Percentiles rank a stretch among this genome's conserved stretches.
Conservation (phyloP, 2,888 invertebrate species). For the Nemoura dubitans region DNA sequence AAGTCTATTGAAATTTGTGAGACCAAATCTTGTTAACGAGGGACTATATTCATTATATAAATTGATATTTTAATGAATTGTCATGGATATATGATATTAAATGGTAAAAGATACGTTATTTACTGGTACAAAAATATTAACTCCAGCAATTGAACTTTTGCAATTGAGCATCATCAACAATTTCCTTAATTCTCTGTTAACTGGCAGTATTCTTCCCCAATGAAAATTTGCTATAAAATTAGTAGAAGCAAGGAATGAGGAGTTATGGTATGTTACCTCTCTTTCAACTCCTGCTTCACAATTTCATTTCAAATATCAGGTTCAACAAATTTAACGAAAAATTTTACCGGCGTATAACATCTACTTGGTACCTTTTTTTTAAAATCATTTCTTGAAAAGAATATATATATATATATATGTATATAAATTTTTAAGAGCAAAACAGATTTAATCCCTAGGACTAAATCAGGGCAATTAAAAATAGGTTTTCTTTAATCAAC, state of each 20-base stretch:
- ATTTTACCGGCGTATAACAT: background rate
- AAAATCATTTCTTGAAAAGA: too few relatives aligned
- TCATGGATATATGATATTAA: background rate
- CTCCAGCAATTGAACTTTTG: background rate
- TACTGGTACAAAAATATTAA: background rate
- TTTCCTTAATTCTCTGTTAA: background rate
- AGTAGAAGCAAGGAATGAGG: too few relatives aligned
- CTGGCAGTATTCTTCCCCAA: background rate
- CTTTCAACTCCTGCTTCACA: too few relatives aligned
- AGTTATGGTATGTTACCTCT: too few relatives aligned
- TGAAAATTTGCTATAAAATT: background rate
- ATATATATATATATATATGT: too few relatives aligned
- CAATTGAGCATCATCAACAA: background rate
- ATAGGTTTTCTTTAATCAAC: too few relatives aligned
- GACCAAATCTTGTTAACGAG: background rate
- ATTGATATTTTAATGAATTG: background rate
- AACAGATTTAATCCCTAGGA: too few relatives aligned
- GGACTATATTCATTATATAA: background rate
- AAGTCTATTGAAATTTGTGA: background rate
- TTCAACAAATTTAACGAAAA: background rate
- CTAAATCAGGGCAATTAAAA: too few relatives aligned
- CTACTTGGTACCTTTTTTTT: too few relatives aligned
- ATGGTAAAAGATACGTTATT: background rate
- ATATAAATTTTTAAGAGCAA: too few relatives aligned
- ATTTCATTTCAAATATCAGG: background rate